Evolutionary conservation across 2,888 invertebrate genomes (phyloP).

Genomic region (Drosophila barbarae): DNA sequence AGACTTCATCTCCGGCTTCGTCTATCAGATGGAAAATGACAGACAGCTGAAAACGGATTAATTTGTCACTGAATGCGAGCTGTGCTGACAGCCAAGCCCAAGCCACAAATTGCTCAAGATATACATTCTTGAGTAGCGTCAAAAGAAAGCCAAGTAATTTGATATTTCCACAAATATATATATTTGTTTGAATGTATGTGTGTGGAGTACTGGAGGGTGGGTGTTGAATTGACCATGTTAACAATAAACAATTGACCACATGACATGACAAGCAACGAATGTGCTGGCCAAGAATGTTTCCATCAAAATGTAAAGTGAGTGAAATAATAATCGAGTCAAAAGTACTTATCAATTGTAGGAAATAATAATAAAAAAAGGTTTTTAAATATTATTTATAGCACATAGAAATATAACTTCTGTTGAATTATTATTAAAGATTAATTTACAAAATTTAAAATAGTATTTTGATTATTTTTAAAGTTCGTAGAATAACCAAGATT

Average conservation of each 20-base stretch:
- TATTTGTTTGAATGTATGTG: background rate
- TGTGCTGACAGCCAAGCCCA: constrained; percentile 45
- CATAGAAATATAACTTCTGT: background rate
- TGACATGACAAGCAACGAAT: constrained; percentile 59
- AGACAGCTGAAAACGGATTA: constrained; percentile 45
- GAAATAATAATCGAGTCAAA: background rate
- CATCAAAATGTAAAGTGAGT: constrained; percentile 26
- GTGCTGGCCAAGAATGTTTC: constrained; percentile 39
- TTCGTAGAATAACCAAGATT: too few species aligned
- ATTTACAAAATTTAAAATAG: too few species aligned
- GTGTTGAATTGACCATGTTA: constrained; percentile 50
- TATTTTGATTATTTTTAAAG: too few species aligned
- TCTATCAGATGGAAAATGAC: constrained; percentile 21
- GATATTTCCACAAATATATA: constrained; percentile 29
- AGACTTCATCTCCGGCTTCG: constrained; percentile 14
- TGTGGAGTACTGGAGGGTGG: background rate
- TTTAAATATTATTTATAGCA: background rate
- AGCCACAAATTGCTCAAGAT: constrained; percentile 43
- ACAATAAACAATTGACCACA: constrained; percentile 70
- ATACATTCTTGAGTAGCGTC: constrained; percentile 14
- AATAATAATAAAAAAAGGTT: background rate
- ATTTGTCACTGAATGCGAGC: constrained; percentile 34
- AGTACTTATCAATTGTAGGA: background rate
- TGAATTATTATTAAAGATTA: too few species aligned
- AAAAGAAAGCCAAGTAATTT: constrained; percentile 44